These are phyloP conservation scores for Euplagia quadripunctaria DNA, from an alignment of 2,888 invertebrate genomes.

Conservation along the genomic window DNA sequence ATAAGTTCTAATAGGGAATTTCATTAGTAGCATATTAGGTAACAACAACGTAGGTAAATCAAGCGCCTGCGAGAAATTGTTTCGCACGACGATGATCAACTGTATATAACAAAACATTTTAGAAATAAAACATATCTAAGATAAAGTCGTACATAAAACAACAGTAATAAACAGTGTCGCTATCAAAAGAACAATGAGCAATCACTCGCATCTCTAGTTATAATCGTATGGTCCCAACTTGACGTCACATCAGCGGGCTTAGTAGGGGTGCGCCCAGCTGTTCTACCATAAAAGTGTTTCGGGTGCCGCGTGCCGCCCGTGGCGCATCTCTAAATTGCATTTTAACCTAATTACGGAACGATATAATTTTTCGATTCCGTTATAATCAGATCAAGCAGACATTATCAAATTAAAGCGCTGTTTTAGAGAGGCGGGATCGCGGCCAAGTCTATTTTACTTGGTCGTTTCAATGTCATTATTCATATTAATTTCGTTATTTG, in stretches of 20 bases:
- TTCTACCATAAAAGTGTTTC: slow-evolving; percentile 66
- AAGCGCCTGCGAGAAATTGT: slow-evolving; percentile 31
- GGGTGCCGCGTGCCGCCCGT: slow-evolving; percentile 75
- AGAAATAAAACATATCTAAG: not conserved
- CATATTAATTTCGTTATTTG: slow-evolving; percentile 47
- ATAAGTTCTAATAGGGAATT: no score
- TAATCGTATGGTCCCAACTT: slow-evolving; percentile 37
- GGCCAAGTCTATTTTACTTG: slow-evolving; percentile 42
- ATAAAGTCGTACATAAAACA: slow-evolving; percentile 2
- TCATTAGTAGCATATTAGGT: no score
- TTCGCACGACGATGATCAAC: slow-evolving; percentile 16
- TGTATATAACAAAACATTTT: slow-evolving; percentile 5
- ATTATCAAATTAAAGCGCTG: slow-evolving; percentile 82
- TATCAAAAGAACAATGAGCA: slow-evolving; percentile 41
- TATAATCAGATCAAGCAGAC: slow-evolving; percentile 83
- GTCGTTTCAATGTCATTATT: slow-evolving; percentile 60
- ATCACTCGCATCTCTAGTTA: slow-evolving; percentile 48
- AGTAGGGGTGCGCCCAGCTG: slow-evolving; percentile 53
- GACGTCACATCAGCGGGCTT: slow-evolving; percentile 18
- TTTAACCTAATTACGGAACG: slow-evolving; percentile 85
- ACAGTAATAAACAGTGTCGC: slow-evolving; percentile 26
- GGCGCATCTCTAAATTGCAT: slow-evolving; percentile 86
- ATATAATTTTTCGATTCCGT: slow-evolving; percentile 86
- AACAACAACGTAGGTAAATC: no score
- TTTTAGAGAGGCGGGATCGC: slow-evolving; percentile 75